Conservation (phyloP, 2,888 invertebrate genomes). For the Acronicta alni region DNA sequence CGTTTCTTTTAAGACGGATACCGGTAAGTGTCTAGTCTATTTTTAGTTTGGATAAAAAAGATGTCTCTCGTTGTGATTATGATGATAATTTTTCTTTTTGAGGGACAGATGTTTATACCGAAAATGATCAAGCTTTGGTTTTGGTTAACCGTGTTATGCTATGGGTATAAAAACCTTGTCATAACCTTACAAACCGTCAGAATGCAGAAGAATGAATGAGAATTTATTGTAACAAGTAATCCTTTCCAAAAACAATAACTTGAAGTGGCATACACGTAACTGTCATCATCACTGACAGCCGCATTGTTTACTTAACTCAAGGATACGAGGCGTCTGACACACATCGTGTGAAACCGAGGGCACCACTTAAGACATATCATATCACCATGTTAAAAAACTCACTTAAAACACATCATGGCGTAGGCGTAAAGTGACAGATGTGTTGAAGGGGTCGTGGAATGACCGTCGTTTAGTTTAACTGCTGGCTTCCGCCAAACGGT, state of each 20-base stretch:
- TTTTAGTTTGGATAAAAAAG: slow-evolving; percentile 43
- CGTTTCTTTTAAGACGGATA: slow-evolving; percentile 63
- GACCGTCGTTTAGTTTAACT: slow-evolving; percentile 86
- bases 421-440: slow-evolving; percentile 80
- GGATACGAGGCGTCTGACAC: slow-evolving; percentile 72
- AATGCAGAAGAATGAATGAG: no score
- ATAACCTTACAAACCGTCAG: no score
- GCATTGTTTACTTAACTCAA: slow-evolving; percentile 70
- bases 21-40: slow-evolving; percentile 61
- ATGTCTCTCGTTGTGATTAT: slow-evolving; percentile 30
- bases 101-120: slow-evolving; percentile 4
- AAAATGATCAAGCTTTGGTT: not conserved
- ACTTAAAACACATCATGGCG: slow-evolving; percentile 74
- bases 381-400: slow-evolving; percentile 66
- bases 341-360: slow-evolving; percentile 76
- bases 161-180: no score
- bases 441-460: slow-evolving; percentile 76
- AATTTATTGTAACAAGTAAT: not conserved
- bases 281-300: slow-evolving; percentile 61
- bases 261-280: slow-evolving; percentile 26
- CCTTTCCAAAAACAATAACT: slow-evolving; percentile 25
- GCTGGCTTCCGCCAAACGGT: slow-evolving; percentile 80
- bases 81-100: slow-evolving; percentile 32
- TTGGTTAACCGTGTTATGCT: no score
- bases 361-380: slow-evolving; percentile 78